These are phyloP conservation scores for Micronycteris hirsuta DNA, from an alignment of 2,113 vertebrate species.

Conservation along the genomic window DNA sequence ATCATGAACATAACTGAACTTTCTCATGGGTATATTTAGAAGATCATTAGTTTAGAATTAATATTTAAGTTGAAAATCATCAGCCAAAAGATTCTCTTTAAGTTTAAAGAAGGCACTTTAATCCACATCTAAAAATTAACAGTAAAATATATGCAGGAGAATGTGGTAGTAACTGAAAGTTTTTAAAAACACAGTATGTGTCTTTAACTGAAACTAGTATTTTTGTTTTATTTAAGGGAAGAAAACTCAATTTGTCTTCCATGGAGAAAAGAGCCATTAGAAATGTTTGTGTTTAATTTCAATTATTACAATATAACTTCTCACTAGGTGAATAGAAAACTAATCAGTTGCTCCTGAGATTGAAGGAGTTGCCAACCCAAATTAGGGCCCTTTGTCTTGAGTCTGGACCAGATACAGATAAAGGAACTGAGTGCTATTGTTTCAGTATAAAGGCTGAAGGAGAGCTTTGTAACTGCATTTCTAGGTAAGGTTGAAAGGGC, in stretches of 20 bases:
- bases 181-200: neutral
- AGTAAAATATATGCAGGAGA: constrained; percentile 35
- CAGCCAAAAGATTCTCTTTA: constrained; percentile 1
- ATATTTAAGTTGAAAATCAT: constrained; percentile 47
- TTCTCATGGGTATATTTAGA: constrained; percentile 35
- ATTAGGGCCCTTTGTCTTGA: neutral
- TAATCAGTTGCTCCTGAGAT: neutral
- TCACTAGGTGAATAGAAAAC: neutral
- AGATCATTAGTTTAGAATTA: constrained; percentile 42
- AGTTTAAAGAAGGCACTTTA: constrained; percentile 27
- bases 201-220: constrained; percentile 1
- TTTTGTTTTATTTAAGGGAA: neutral
- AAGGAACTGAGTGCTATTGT: neutral
- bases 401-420: neutral
- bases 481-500: neutral
- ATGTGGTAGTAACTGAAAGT: constrained; percentile 5
- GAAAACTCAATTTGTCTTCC: neutral
- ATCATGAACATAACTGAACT: neutral
- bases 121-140: constrained; percentile 34
- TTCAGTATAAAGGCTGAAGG: neutral
- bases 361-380: neutral
- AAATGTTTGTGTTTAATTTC: neutral
- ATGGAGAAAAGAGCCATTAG: neutral
- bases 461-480: neutral
- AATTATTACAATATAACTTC: neutral